These are phyloP conservation scores for Platanista minor DNA, from an alignment of 2,113 vertebrate species.

Conservation along the genomic window DNA sequence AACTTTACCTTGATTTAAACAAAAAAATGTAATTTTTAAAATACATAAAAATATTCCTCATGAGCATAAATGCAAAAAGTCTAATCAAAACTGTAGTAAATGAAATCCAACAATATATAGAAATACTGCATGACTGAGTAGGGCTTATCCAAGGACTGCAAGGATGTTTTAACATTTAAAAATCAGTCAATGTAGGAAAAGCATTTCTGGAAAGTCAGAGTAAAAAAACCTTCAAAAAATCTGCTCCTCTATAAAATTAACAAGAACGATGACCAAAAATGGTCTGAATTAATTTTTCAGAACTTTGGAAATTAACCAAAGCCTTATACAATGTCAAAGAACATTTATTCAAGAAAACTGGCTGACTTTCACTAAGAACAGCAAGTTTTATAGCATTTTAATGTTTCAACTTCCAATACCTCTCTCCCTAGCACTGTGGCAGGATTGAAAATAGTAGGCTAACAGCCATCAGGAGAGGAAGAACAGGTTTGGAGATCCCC, in stretches of 20 bases:
- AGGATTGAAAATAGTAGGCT: background rate
- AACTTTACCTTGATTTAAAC: background rate
- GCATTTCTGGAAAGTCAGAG: background rate
- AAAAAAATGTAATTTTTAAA: background rate
- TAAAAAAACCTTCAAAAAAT: background rate
- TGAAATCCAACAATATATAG: background rate
- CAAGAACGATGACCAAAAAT: background rate
- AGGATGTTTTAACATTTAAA: background rate
- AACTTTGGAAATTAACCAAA: background rate
- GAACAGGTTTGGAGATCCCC: background rate
- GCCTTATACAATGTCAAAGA: background rate
- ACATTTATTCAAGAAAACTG: background rate
- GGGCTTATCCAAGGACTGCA: background rate
- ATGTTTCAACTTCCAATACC: background rate
- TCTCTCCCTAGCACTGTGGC: background rate
- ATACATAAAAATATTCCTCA: background rate
- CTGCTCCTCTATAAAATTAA: background rate
- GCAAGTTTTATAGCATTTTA: background rate
- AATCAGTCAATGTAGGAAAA: background rate
- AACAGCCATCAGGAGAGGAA: background rate
- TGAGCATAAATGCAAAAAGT: background rate
- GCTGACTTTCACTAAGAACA: background rate
- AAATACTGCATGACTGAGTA: background rate
- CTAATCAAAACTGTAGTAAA: background rate
- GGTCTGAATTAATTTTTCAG: background rate